These are phyloP conservation scores for Archips crataeganus DNA, from an alignment of 2,888 invertebrate genomes.

Conservation along the genomic window DNA sequence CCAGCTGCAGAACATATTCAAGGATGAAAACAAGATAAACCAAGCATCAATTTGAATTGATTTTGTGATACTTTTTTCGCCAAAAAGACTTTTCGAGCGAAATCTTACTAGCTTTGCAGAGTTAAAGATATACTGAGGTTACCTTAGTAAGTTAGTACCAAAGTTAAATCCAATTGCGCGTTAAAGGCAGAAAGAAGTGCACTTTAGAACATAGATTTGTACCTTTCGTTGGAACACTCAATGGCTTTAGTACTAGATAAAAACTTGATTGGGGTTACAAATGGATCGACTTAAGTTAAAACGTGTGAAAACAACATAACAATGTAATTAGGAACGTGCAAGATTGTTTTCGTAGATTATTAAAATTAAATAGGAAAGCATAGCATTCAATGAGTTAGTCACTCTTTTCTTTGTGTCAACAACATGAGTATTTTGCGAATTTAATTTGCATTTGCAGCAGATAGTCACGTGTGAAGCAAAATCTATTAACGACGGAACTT, in stretches of 20 bases:
- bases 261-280: neutral
- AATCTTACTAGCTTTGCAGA: neutral
- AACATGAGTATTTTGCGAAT: slow-evolving; percentile 26
- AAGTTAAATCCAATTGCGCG: neutral
- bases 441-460: slow-evolving; percentile 30
- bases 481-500: slow-evolving; percentile 48
- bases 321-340: too few relatives aligned
- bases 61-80: neutral
- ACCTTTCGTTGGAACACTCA: neutral
- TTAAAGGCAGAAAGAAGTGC: neutral
- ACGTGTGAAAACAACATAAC: neutral
- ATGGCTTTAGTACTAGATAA: neutral
- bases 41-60: neutral
- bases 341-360: neutral
- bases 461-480: neutral
- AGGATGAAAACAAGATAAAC: slow-evolving; percentile 20
- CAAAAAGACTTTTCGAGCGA: neutral
- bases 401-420: slow-evolving; percentile 1
- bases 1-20: slow-evolving; percentile 49
- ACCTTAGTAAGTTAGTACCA: neutral
- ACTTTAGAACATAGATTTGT: neutral
- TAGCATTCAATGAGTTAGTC: neutral
- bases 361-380: neutral
- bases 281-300: neutral
- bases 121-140: neutral